Evolutionary conservation across 2,113 vertebrate genomes (phyloP).

Genomic region (Chelonoidis abingdonii): DNA sequence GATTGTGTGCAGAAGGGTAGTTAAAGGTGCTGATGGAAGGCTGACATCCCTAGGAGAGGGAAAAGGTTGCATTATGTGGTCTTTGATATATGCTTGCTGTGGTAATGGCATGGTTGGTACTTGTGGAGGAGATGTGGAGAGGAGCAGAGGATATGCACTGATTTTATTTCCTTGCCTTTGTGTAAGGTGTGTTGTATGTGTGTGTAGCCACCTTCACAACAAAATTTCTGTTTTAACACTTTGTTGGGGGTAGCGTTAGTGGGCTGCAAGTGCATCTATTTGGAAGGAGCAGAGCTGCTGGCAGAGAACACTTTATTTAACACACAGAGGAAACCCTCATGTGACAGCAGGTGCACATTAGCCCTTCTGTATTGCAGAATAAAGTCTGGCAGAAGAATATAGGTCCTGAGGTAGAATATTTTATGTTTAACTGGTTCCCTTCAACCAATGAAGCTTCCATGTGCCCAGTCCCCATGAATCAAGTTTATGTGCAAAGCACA

Average conservation of each 20-base stretch:
- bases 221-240: background rate
- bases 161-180: background rate
- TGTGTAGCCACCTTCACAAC: background rate
- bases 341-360: background rate
- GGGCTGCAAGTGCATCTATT: background rate
- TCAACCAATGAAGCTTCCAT: background rate
- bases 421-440: background rate
- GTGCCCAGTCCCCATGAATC: background rate
- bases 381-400: background rate
- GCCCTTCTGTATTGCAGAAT: background rate
- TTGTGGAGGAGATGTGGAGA: background rate
- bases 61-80: conserved; percentile 4
- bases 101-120: conserved; percentile 27
- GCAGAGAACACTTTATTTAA: background rate
- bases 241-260: background rate
- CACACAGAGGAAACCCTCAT: background rate
- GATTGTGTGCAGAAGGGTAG: conserved; percentile 35
- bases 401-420: background rate
- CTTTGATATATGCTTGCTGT: conserved; percentile 17
- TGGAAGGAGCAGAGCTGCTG: background rate
- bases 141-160: background rate
- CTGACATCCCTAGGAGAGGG: background rate
- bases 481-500: background rate
- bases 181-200: background rate
- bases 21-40: conserved; percentile 12